Evolutionary conservation across 2,797 vertebrate genomes (phyloP).

Genomic region (Paguma larvata): DNA sequence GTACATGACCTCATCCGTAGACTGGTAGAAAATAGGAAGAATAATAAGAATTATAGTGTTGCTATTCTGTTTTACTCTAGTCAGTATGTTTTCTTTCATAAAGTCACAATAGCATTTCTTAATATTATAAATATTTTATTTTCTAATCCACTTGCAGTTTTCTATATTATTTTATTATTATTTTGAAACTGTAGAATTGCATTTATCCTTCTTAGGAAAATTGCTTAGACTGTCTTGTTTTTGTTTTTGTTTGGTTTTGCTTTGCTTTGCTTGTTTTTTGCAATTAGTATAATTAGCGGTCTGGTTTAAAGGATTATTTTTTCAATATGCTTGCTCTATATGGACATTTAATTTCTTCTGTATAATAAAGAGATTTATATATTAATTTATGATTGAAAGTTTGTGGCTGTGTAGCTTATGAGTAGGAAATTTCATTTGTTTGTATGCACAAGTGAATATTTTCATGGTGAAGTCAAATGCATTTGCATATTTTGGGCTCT

Average conservation of each 20-base stretch:
- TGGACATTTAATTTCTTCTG: neutral
- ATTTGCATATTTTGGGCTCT: neutral
- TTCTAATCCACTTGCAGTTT: neutral
- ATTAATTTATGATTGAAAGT: slow-evolving; percentile 20
- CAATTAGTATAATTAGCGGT: neutral
- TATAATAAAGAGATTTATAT: neutral
- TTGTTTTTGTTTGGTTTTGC: neutral
- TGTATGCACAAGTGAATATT: slow-evolving; percentile 35
- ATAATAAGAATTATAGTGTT: neutral
- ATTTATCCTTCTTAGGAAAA: neutral
- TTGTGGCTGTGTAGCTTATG: neutral
- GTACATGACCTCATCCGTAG: neutral
- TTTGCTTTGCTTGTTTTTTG: neutral
- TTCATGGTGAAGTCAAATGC: slow-evolving; percentile 39
- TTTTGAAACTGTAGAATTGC: neutral
- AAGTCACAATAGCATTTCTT: neutral
- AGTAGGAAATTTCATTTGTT: neutral
- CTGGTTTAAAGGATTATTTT: neutral
- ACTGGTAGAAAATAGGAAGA: slow-evolving; percentile 8
- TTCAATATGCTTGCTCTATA: neutral
- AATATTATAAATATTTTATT: neutral
- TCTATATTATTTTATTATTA: neutral
- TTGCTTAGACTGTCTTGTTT: neutral
- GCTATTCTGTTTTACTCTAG: neutral
- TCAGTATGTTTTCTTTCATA: neutral